phyloP scores from a whole-genome alignment of 1,140 invertebrate genomes.

The Acyrthosiphon pisum region DNA sequence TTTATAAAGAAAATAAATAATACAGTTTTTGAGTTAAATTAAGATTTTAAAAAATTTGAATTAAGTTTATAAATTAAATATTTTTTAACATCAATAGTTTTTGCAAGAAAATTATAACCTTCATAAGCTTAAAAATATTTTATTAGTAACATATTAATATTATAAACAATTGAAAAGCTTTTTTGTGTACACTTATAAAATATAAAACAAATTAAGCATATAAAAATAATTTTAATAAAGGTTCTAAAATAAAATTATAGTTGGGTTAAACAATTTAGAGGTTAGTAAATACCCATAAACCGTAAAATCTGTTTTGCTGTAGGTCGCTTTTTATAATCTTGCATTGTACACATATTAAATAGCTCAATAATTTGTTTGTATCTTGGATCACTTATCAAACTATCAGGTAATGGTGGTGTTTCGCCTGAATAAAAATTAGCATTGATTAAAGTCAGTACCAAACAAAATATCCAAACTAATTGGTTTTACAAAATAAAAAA shows the following conservation, averaged over 20 bases:
- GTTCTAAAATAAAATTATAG: neutral
- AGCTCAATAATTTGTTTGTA: conserved; percentile 74
- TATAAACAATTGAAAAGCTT: neutral
- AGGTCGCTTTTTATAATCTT: conserved; percentile 69
- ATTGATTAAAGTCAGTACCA: neutral
- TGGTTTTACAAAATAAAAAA: neutral
- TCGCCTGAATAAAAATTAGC: conserved; percentile 62
- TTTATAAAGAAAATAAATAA: neutral
- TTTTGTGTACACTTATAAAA: neutral
- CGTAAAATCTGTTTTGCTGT: conserved; percentile 64
- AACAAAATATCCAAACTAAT: neutral
- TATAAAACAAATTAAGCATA: neutral
- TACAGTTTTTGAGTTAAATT: neutral
- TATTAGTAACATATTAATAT: neutral
- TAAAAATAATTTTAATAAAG: neutral
- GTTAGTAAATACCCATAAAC: conserved; percentile 10
- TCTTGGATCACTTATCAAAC: conserved; percentile 65
- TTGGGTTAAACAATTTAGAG: neutral
- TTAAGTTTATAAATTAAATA: neutral
- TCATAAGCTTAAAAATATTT: neutral
- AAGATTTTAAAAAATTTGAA: neutral
- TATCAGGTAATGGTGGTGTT: conserved; percentile 72
- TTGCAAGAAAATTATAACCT: neutral
- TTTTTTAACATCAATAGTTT: neutral
- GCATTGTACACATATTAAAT: conserved; percentile 76